These are phyloP conservation scores for Aphelenchoides bicaudatus DNA, from an alignment of 2,888 invertebrate genomes.

Conservation along the genomic window DNA sequence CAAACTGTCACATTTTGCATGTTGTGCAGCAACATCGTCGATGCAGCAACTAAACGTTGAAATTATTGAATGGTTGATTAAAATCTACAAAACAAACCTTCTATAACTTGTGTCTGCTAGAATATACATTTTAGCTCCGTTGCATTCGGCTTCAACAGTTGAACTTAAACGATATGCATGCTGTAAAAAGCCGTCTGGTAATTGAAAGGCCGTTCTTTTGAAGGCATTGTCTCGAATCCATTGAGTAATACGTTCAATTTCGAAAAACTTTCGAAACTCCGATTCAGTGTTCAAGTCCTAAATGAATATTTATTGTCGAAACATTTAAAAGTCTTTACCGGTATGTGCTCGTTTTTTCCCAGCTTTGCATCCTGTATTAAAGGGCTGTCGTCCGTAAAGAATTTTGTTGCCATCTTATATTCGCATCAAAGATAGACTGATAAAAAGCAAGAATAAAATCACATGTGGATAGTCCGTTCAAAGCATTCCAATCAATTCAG, in stretches of 20 bases:
- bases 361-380: no score
- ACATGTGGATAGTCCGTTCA: no score
- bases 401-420: no score
- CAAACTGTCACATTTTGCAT: conserved; percentile 77
- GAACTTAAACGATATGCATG: conserved; percentile 35
- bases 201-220: conserved; percentile 49
- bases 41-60: conserved; percentile 74
- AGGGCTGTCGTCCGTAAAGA: no score
- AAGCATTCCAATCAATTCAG: neutral
- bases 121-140: conserved; percentile 40
- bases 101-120: conserved; percentile 57
- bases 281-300: neutral
- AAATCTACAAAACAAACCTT: conserved; percentile 37
- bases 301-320: neutral
- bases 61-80: conserved; percentile 16
- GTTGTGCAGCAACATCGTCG: conserved; percentile 83
- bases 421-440: no score
- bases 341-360: no score
- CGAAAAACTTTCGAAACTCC: conserved; percentile 40
- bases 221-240: conserved; percentile 44
- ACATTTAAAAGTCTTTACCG: no score
- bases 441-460: no score
- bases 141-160: conserved; percentile 30
- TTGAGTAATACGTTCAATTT: conserved; percentile 35
- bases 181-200: conserved; percentile 47